These are phyloP conservation scores for Drosophila helvetica DNA, from an alignment of 2,888 invertebrate genomes.

Conservation along the genomic window DNA sequence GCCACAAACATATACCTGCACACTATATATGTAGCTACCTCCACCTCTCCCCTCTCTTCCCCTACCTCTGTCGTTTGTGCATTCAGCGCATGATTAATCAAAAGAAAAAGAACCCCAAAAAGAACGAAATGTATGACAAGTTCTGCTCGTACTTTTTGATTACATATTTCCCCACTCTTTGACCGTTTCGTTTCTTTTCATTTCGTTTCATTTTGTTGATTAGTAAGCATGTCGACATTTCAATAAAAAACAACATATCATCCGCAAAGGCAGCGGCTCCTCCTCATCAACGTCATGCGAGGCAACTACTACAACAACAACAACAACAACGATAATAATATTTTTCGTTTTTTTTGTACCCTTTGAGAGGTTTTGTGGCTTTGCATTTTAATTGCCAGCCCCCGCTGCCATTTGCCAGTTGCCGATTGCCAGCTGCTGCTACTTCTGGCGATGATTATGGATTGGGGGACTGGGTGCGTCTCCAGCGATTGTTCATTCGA, in stretches of 20 bases:
- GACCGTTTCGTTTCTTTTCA: conserved; percentile 39
- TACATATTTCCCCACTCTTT: conserved; percentile 56
- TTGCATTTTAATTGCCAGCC: conserved; percentile 75
- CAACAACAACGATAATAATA: conserved; percentile 26
- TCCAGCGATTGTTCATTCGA: no score
- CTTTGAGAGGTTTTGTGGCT: conserved; percentile 56
- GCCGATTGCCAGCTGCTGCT: conserved; percentile 62
- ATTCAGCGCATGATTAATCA: conserved; percentile 74
- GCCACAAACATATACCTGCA: conserved; percentile 1
- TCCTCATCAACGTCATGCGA: conserved; percentile 64
- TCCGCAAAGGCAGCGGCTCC: conserved; percentile 52
- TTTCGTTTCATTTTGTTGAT: conserved; percentile 50
- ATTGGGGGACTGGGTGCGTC: conserved; percentile 66
- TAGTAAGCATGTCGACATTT: conserved; percentile 75
- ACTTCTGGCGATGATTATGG: conserved; percentile 51
- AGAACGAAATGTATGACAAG: conserved; percentile 42
- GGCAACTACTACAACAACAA: conserved; percentile 22
- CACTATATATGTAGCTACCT: neutral
- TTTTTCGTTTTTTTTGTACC: conserved; percentile 27
- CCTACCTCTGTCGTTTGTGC: conserved; percentile 37
- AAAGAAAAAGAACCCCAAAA: conserved; percentile 37
- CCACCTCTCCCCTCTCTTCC: no score
- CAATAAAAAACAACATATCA: conserved; percentile 63
- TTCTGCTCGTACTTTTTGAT: conserved; percentile 19
- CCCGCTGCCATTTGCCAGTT: no score